Evolutionary conservation across 2,113 vertebrate species (phyloP).

Genomic region (Perognathus longimembris): DNA sequence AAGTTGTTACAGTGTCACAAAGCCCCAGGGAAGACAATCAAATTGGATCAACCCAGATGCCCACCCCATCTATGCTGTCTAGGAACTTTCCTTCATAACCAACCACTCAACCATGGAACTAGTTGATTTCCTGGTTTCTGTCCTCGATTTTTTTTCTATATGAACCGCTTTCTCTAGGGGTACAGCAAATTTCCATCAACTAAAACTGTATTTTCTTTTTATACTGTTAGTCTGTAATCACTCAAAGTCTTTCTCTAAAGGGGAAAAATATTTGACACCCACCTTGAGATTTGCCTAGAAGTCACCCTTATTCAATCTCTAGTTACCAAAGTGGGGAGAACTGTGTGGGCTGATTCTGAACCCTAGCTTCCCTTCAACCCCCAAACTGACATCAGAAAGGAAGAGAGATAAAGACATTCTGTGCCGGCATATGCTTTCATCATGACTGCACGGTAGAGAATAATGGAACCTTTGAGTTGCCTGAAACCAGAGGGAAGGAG

Average conservation of each 20-base stretch:
- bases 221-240: neutral
- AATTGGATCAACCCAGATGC: neutral
- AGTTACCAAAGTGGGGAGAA: neutral
- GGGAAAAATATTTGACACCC: neutral
- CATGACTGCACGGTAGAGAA: neutral
- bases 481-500: neutral
- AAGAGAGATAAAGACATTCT: neutral
- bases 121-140: neutral
- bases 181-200: neutral
- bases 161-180: neutral
- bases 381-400: neutral
- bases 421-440: neutral
- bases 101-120: neutral
- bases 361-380: neutral
- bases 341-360: neutral
- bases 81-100: neutral
- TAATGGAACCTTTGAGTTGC: accelerated
- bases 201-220: neutral
- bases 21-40: neutral
- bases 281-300: neutral
- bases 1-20: neutral
- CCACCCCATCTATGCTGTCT: neutral
- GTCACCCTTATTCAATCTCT: neutral
- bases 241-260: neutral
- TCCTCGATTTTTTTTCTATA: neutral